phyloP scores from a whole-genome alignment of 2,113 vertebrate genomes.

The Hyperopisus bebe region DNA sequence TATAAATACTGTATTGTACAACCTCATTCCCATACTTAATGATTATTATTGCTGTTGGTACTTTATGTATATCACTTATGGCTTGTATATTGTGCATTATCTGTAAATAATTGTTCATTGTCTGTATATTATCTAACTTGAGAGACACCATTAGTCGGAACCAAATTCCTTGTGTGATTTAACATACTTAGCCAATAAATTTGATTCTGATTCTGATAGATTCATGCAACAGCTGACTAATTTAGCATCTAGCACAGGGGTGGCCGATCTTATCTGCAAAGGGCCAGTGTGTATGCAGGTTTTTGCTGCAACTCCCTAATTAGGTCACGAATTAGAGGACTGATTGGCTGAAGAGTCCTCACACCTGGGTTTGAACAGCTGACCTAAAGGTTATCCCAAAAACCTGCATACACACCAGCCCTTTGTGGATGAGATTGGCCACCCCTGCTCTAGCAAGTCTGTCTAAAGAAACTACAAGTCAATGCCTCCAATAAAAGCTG shows the following conservation, averaged over 20 bases:
- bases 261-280: too few relatives aligned
- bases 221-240: background rate
- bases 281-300: too few relatives aligned
- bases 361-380: too few relatives aligned
- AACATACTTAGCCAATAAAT: background rate
- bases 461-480: background rate
- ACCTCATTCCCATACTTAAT: background rate
- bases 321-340: too few relatives aligned
- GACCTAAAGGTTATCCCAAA: too few relatives aligned
- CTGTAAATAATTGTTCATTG: background rate
- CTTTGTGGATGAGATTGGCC: too few relatives aligned
- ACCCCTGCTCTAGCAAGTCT: background rate
- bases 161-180: background rate
- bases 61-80: background rate
- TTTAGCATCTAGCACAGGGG: background rate
- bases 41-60: background rate
- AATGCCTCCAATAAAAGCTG: too few relatives aligned
- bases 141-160: background rate
- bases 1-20: background rate
- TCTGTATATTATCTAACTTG: background rate
- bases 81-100: background rate
- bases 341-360: too few relatives aligned
- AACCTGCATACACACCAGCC: too few relatives aligned
- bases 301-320: too few relatives aligned
- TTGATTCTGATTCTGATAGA: background rate